phyloP scores from a whole-genome alignment of 2,888 invertebrate species.

The Vanessa cardui region DNA sequence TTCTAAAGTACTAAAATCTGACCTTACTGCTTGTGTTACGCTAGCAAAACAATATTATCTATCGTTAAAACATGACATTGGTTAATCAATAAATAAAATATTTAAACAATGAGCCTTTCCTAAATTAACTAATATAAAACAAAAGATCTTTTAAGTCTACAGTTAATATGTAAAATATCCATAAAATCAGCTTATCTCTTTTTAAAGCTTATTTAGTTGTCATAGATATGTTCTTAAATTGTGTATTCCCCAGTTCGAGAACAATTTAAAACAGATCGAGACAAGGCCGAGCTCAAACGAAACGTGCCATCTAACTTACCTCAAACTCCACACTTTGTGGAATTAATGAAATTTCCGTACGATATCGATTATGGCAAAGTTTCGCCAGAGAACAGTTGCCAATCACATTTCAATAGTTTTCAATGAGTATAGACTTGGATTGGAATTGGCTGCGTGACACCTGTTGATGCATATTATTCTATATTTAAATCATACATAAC shows the following conservation, averaged over 20 bases:
- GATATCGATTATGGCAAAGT: slow-evolving; percentile 30
- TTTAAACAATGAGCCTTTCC: too few relatives aligned
- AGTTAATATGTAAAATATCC: too few relatives aligned
- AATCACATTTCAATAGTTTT: slow-evolving; percentile 9
- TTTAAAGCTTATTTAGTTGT: slow-evolving; percentile 27
- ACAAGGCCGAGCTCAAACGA: slow-evolving; percentile 30
- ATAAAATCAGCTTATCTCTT: not conserved
- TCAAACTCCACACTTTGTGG: slow-evolving; percentile 52
- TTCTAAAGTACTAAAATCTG: slow-evolving; percentile 21
- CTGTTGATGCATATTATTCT: slow-evolving; percentile 14
- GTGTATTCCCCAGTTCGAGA: slow-evolving; percentile 48
- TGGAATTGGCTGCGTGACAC: slow-evolving; percentile 8
- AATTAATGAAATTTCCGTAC: slow-evolving; percentile 59
- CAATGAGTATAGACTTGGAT: slow-evolving; percentile 14
- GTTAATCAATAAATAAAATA: too few relatives aligned
- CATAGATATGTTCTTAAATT: slow-evolving; percentile 33
- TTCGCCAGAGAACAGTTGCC: slow-evolving; percentile 14
- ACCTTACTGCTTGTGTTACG: slow-evolving; percentile 1
- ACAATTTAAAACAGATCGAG: slow-evolving; percentile 47
- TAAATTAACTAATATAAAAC: too few relatives aligned
- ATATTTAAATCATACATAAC: not conserved
- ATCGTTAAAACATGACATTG: not conserved
- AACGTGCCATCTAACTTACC: slow-evolving; percentile 46
- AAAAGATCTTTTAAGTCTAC: too few relatives aligned
- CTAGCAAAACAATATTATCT: not conserved